A percentile compares a stretch with the other conserved stretches of the same genome.
phyloP scores from a whole-genome alignment of 2,888 invertebrate genomes.

The Agapostemon virescens region DNA sequence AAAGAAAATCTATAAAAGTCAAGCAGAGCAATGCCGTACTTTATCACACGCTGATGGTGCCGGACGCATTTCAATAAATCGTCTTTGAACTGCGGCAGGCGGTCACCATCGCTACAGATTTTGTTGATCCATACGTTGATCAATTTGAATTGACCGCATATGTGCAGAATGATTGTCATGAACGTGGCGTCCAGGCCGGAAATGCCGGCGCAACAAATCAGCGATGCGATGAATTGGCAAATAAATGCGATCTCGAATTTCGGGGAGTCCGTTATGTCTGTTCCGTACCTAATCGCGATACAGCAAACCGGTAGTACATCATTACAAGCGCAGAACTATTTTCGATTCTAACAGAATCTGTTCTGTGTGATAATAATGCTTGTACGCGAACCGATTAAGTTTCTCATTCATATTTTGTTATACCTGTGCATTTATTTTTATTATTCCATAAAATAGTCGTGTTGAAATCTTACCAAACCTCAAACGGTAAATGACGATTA shows the following conservation, averaged over 20 bases:
- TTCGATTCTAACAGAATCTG: neutral
- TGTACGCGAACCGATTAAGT: neutral
- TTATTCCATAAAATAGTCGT: neutral
- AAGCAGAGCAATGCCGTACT: conserved; percentile 34
- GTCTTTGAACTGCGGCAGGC: neutral
- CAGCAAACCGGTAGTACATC: neutral
- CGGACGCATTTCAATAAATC: conserved; percentile 46
- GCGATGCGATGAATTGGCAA: conserved; percentile 44
- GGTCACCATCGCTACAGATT: conserved; percentile 27
- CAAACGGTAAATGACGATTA: conserved; percentile 52
- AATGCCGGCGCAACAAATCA: conserved; percentile 36
- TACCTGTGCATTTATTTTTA: neutral
- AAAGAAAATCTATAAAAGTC: too few species aligned
- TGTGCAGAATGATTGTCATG: conserved; percentile 58
- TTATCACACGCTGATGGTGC: conserved; percentile 55
- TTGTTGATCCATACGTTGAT: conserved; percentile 49
- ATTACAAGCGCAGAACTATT: neutral
- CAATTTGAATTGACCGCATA: conserved; percentile 62
- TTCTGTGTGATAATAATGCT: neutral
- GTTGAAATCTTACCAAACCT: conserved; percentile 50
- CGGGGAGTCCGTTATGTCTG: conserved; percentile 45
- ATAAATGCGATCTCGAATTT: conserved; percentile 54
- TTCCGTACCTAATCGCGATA: conserved; percentile 53
- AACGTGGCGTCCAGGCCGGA: conserved; percentile 54
- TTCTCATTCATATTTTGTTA: neutral